A percentile compares a stretch with the other conserved stretches of the same genome.
phyloP scores from a whole-genome alignment of 2,113 vertebrate genomes.

The Spermophilus dauricus region DNA sequence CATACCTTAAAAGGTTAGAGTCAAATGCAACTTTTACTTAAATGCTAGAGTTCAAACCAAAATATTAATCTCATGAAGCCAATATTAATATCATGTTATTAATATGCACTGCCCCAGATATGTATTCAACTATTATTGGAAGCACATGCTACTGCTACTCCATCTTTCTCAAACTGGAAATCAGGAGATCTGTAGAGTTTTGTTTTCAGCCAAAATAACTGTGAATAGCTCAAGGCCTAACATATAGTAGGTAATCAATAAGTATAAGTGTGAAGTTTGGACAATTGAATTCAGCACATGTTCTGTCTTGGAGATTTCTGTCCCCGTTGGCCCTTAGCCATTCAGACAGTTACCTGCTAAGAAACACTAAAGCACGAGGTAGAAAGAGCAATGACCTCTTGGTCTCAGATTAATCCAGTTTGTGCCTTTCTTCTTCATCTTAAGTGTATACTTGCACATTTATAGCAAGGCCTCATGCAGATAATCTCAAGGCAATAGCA shows the following conservation, averaged over 20 bases:
- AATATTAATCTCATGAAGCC: background rate
- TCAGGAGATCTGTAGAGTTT: background rate
- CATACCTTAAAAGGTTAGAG: slow-evolving; percentile 78
- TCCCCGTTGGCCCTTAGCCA: no score
- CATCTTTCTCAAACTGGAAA: background rate
- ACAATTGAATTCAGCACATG: background rate
- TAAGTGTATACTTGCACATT: background rate
- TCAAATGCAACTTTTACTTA: slow-evolving; percentile 73
- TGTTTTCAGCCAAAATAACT: background rate
- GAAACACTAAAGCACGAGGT: background rate
- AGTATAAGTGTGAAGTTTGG: background rate
- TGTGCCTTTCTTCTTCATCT: background rate
- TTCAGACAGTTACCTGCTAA: background rate
- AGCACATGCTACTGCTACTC: fast-evolving
- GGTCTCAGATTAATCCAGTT: background rate
- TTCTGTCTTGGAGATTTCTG: background rate
- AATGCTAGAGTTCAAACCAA: background rate
- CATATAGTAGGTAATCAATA: background rate
- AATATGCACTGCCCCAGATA: background rate
- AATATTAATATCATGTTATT: background rate
- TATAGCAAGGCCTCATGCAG: fast-evolving
- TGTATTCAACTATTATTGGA: background rate
- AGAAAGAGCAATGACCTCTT: background rate
- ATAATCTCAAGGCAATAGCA: background rate
- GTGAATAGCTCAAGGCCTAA: background rate